phyloP scores from a whole-genome alignment of 2,888 invertebrate species.

The Pyrocoelia pectoralis region DNA sequence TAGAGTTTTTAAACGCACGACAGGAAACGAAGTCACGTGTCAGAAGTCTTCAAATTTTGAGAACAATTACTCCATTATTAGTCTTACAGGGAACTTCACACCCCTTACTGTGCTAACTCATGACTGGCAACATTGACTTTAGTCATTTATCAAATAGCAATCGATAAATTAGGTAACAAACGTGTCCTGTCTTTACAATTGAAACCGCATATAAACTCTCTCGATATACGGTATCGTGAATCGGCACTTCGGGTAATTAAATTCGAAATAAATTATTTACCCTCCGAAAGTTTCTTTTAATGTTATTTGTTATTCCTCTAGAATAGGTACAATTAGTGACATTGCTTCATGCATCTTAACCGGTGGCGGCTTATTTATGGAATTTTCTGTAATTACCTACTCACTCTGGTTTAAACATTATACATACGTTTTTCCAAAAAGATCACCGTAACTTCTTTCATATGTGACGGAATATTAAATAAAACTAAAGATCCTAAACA shows the following conservation, averaged over 20 bases:
- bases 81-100: constrained; percentile 42
- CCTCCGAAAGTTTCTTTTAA: constrained; percentile 8
- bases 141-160: constrained; percentile 44
- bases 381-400: too few relatives aligned
- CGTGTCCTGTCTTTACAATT: constrained; percentile 30
- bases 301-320: constrained; percentile 2
- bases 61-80: constrained; percentile 48
- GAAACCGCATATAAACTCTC: constrained; percentile 33
- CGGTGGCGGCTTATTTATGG: too few relatives aligned
- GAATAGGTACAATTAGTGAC: too few relatives aligned
- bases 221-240: constrained; percentile 29
- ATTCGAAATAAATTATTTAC: constrained; percentile 15
- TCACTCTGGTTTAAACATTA: too few relatives aligned
- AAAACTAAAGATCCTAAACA: not conserved
- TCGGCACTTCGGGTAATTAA: constrained; percentile 34
- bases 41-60: constrained; percentile 42
- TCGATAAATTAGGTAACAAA: constrained; percentile 40
- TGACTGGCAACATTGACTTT: constrained; percentile 40
- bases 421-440: too few relatives aligned
- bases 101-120: constrained; percentile 38
- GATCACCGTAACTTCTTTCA: not conserved
- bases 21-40: constrained; percentile 48
- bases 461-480: not conserved
- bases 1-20: constrained; percentile 30
- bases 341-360: too few relatives aligned